These are phyloP conservation scores for Anagyrus pseudococci DNA, from an alignment of 2,888 invertebrate genomes.

Conservation along the genomic window DNA sequence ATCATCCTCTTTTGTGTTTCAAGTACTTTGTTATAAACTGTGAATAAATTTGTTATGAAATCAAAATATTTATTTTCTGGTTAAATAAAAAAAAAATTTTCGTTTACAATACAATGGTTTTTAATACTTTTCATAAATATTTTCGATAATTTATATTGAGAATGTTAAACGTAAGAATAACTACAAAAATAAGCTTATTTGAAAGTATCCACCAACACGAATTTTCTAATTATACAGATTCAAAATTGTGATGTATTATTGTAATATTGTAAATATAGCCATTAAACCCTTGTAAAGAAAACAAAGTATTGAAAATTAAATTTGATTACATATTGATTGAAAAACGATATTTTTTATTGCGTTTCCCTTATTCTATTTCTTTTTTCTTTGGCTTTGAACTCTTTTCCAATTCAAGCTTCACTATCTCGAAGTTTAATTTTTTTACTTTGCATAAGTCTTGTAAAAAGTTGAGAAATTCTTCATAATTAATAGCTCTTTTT, in stretches of 20 bases:
- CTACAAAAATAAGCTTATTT: no score
- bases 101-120: no score
- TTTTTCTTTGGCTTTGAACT: background rate
- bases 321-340: slow-evolving; percentile 43
- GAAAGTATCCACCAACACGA: no score
- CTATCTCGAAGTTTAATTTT: slow-evolving; percentile 43
- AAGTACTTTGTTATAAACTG: slow-evolving; percentile 45
- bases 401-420: slow-evolving; percentile 47
- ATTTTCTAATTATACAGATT: no score
- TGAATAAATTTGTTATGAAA: slow-evolving; percentile 26
- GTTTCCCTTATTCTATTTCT: background rate
- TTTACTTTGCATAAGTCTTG: slow-evolving; percentile 44
- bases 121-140: no score
- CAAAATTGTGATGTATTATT: no score
- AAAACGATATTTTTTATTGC: slow-evolving; percentile 13
- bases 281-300: slow-evolving; percentile 18
- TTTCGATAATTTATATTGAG: no score
- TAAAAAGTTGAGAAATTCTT: slow-evolving; percentile 48
- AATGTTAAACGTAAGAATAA: no score
- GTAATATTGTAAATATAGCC: slow-evolving; percentile 4
- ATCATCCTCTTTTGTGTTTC: slow-evolving; percentile 43
- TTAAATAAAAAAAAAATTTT: background rate
- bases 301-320: slow-evolving; percentile 41
- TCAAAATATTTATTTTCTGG: slow-evolving; percentile 18
- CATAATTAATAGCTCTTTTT: slow-evolving; percentile 49